Evolutionary conservation across 2,797 vertebrate species (phyloP).

Genomic region (Lacerta viridis): DNA sequence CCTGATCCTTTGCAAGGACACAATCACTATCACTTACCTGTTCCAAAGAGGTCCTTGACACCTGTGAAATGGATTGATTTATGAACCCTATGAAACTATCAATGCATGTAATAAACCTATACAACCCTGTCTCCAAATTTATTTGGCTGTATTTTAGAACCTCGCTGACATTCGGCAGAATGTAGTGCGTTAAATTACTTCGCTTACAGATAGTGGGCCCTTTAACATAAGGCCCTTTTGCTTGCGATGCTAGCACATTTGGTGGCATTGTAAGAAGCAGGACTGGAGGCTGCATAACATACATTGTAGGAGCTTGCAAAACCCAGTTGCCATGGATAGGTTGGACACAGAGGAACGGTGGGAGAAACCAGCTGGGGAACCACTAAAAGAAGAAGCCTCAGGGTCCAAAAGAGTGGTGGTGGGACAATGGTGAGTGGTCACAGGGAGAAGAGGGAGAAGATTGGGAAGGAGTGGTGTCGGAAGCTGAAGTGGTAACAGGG

Average conservation of each 20-base stretch:
- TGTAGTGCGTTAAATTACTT: neutral
- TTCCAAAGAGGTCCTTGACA: conserved; percentile 61
- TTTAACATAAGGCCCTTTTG: conserved; percentile 1
- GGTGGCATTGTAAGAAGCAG: neutral
- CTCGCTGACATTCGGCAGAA: neutral
- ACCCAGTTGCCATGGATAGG: no score
- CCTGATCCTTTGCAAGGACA: conserved; percentile 57
- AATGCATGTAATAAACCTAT: conserved; percentile 54
- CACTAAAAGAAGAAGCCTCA: no score
- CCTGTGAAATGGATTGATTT: conserved; percentile 61
- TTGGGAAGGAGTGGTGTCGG: neutral
- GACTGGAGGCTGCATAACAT: neutral
- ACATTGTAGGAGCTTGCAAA: neutral
- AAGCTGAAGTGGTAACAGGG: neutral
- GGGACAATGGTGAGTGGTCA: neutral
- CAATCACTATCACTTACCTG: fast-evolving
- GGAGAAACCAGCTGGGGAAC: no score
- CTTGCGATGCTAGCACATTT: neutral
- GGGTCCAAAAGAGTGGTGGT: no score
- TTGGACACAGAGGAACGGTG: no score
- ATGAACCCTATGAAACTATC: conserved; percentile 60
- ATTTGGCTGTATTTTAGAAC: conserved; percentile 59
- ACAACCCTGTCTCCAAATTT: conserved; percentile 44
- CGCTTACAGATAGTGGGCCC: neutral
- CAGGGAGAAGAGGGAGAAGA: neutral